Conservation (phyloP, 2,797 vertebrate species). For the Tokudaia tokunoshimensis region DNA sequence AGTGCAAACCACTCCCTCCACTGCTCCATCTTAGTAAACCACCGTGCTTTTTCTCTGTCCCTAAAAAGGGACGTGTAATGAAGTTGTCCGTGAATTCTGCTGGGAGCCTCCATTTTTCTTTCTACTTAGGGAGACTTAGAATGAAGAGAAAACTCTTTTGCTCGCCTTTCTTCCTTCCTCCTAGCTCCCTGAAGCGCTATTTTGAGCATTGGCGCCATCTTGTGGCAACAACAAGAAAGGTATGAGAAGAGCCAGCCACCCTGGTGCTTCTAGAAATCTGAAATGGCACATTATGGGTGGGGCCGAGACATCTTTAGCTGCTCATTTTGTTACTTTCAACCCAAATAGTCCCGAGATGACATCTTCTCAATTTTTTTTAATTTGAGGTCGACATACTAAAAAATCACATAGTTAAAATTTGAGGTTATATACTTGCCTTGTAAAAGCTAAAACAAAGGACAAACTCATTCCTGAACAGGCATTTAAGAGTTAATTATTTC, state of each 20-base stretch:
- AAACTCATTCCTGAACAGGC: slow-evolving; percentile 12
- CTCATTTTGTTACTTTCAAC: slow-evolving; percentile 39
- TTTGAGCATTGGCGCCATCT: slow-evolving; percentile 67
- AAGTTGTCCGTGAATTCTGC: not conserved
- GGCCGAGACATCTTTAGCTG: not conserved
- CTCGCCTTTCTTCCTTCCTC: not conserved
- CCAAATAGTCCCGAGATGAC: slow-evolving; percentile 32
- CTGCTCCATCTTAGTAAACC: slow-evolving; percentile 16
- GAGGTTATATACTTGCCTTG: not conserved
- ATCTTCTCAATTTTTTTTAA: slow-evolving; percentile 1
- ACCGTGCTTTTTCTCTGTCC: not conserved
- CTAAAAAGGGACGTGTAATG: not conserved
- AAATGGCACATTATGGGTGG: not conserved
- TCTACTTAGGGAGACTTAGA: not conserved
- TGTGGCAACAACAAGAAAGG: slow-evolving; percentile 41
- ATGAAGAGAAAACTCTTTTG: slow-evolving; percentile 33
- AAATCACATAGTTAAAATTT: slow-evolving; percentile 5
- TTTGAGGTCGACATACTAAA: slow-evolving; percentile 30
- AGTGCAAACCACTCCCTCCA: not conserved
- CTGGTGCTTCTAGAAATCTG: not conserved
- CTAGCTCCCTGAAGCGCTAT: not conserved
- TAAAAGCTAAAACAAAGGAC: slow-evolving; percentile 29
- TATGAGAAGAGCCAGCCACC: fast-evolving
- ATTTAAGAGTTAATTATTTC: not conserved
- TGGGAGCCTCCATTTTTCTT: slow-evolving; percentile 38